phyloP scores from a whole-genome alignment of 2,797 vertebrate species.

The Microctenopoma steveboyesi region DNA sequence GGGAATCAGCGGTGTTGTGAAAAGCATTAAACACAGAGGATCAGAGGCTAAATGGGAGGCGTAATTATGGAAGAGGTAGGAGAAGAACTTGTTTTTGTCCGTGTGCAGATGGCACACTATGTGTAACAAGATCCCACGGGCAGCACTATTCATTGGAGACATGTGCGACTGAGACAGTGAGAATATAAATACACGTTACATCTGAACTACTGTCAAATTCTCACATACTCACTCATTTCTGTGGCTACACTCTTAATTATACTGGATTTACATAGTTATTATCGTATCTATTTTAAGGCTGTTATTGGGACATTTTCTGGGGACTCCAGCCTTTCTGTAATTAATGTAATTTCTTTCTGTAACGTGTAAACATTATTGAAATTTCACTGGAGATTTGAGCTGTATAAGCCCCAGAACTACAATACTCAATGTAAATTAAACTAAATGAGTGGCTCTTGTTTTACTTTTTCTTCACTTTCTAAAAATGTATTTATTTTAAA shows the following conservation, averaged over 20 bases:
- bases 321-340: too few species aligned
- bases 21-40: background rate
- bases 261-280: too few species aligned
- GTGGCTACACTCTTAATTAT: too few species aligned
- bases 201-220: slow-evolving; percentile 22
- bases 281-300: background rate
- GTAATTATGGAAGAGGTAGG: slow-evolving; percentile 18
- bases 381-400: too few species aligned
- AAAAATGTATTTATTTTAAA: background rate
- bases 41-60: background rate
- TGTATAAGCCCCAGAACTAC: too few species aligned
- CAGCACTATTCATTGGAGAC: slow-evolving; percentile 41
- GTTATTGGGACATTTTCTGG: background rate
- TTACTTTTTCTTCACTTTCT: background rate
- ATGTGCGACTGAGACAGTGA: background rate
- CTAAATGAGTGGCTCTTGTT: too few species aligned
- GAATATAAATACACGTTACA: slow-evolving; percentile 21
- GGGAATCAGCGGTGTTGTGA: background rate
- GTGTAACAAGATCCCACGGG: slow-evolving; percentile 64
- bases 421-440: too few species aligned
- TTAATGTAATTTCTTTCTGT: too few species aligned
- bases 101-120: slow-evolving; percentile 50
- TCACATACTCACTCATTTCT: background rate
- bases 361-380: too few species aligned
- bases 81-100: slow-evolving; percentile 59